These are phyloP conservation scores for Caranx ignobilis DNA, from an alignment of 2,113 vertebrate species.

Conservation along the genomic window DNA sequence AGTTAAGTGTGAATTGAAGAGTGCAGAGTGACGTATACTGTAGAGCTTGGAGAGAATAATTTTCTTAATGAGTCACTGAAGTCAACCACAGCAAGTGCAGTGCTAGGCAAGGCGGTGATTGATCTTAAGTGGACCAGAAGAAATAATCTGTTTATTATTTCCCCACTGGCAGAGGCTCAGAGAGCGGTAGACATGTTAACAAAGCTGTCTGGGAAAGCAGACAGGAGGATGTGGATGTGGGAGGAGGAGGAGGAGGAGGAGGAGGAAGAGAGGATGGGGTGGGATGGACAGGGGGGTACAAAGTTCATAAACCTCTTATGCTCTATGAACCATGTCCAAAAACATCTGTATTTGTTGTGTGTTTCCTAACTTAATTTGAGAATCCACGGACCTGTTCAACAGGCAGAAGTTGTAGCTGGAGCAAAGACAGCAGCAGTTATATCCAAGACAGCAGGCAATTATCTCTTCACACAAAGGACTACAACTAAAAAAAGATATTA, in stretches of 20 bases:
- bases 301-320: not conserved
- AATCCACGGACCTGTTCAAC: not conserved
- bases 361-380: not conserved
- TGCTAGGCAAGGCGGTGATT: conserved; percentile 27
- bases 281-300: not conserved
- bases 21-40: not conserved
- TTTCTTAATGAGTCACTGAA: conserved; percentile 51
- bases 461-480: no score
- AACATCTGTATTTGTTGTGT: not conserved
- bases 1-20: conserved; percentile 30
- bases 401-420: not conserved
- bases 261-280: not conserved
- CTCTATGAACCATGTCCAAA: not conserved
- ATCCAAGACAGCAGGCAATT: no score
- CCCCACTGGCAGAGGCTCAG: conserved; percentile 59
- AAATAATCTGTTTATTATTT: conserved; percentile 73
- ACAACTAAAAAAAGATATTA: no score
- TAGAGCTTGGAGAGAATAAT: conserved; percentile 14
- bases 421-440: not conserved
- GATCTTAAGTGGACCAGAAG: conserved; percentile 48
- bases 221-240: conserved; percentile 53
- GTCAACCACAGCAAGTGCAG: conserved; percentile 19
- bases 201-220: conserved; percentile 67
- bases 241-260: not conserved
- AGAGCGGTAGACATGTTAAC: conserved; percentile 70